Base-by-base conservation (phyloP, 2,113 vertebrate species). In the Chroicocephalus ridibundus region DNA sequence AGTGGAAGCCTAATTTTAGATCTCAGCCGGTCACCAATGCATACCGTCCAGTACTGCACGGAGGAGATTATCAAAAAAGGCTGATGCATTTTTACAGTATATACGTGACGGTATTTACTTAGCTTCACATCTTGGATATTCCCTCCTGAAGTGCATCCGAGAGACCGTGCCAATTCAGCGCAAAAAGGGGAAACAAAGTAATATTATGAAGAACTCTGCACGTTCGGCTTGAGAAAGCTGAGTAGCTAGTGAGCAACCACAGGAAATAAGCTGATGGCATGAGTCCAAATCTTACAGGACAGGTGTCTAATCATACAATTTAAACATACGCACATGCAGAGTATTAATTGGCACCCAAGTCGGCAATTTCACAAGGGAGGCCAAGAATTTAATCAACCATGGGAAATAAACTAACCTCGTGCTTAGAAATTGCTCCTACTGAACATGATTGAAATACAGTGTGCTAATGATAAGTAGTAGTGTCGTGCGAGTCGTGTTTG, bases 331-430 rank as follows among this genome's bases (percentile, higher is more conserved):
- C 75, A 88, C 90, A 94, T 7, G 75, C 44, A 76, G 88, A 89
- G 94, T 76, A 94, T 79, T 96, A 95, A 96, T 74, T 96, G 92
- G 94, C 94, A 95, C 87, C 92, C 94, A 95, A 94, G 80, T 70
- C 8, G 14, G 82, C 88, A 93, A 27, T 93, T 96, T 86, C 95
- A 93, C 85, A 76, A 93, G 91, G 75, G 80, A 96, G 70, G 96
- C 91, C 95, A 97, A 96, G 89, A 93, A 92, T 90, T 93, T 96
- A 95, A 97, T 95, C 95, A 95, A 57, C 77, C 91, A 81, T 90
- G 52, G 82, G 86, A 92, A 94, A 94, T 76, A 91, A 92, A 94
- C 80, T 75, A 94, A 91, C 68, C 54, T 92, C 55, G 19, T 22
- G 64, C 68, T 70, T 47, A 58, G 76, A 86, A 96, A 93, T 40